phyloP scores from a whole-genome alignment of 2,888 invertebrate species.

The Oligia strigilis region DNA sequence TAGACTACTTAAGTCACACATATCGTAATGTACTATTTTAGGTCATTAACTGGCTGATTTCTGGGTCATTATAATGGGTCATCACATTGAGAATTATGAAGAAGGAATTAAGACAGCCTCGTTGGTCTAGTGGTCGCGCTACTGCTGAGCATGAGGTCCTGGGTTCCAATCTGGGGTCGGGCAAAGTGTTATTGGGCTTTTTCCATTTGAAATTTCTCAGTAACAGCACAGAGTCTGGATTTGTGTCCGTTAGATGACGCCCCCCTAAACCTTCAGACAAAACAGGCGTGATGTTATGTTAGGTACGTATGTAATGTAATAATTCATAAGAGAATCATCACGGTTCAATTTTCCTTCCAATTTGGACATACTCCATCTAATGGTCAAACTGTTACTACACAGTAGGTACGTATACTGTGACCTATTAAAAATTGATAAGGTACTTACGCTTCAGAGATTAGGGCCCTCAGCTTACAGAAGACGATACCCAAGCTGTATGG shows the following conservation, averaged over 20 bases:
- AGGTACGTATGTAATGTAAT: too few species aligned
- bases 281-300: too few species aligned
- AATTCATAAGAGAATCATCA: too few species aligned
- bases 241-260: too few species aligned
- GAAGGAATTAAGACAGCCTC: background rate
- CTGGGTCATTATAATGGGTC: background rate
- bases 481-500: constrained; percentile 95
- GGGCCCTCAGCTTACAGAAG: constrained; percentile 95
- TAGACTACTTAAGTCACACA: too few species aligned
- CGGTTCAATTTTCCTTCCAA: background rate
- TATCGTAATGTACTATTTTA: background rate
- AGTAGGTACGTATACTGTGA: background rate
- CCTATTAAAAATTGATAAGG: background rate
- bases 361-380: background rate
- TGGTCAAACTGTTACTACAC: background rate
- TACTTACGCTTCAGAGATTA: constrained; percentile 96
- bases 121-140: background rate
- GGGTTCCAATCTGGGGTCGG: background rate
- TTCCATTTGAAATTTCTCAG: too few species aligned
- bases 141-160: too few species aligned
- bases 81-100: background rate
- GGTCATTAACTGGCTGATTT: background rate
- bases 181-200: too few species aligned
- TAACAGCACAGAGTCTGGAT: too few species aligned
- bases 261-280: too few species aligned